A percentile compares a stretch with the other conserved stretches of the same genome.
Conservation (phyloP, 2,888 invertebrate genomes). For the Sinohyriopsis cumingii region DNA sequence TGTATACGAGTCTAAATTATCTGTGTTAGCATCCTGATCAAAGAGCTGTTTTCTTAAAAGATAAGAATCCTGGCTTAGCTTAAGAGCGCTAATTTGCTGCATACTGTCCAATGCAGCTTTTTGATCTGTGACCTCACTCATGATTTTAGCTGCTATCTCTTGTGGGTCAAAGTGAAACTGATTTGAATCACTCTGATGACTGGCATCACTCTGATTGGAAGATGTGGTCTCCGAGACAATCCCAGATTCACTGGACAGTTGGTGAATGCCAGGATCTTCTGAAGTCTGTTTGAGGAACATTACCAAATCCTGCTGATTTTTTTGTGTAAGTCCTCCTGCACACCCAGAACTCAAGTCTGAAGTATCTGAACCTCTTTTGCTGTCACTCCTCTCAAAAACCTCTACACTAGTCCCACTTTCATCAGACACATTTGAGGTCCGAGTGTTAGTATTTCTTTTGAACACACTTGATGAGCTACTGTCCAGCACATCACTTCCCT, state of each 20-base stretch:
- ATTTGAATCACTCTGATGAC: slow-evolving; percentile 43
- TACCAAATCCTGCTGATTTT: slow-evolving; percentile 28
- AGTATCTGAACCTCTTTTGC: slow-evolving; percentile 33
- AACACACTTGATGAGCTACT: slow-evolving; percentile 9
- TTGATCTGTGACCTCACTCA: slow-evolving; percentile 58
- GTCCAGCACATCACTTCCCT: too few species aligned
- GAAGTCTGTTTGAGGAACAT: slow-evolving; percentile 26
- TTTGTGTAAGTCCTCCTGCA: slow-evolving; percentile 31
- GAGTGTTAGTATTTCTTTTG: slow-evolving; percentile 32
- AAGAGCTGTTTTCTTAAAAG: background rate
- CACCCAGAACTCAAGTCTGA: slow-evolving; percentile 35
- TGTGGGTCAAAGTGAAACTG: slow-evolving; percentile 44
- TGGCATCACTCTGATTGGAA: slow-evolving; percentile 50
- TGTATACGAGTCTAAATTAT: background rate
- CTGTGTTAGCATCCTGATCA: background rate
- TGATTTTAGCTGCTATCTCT: slow-evolving; percentile 59
- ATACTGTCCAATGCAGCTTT: slow-evolving; percentile 56
- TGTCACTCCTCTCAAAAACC: slow-evolving; percentile 30
- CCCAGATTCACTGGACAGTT: slow-evolving; percentile 43
- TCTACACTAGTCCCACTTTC: slow-evolving; percentile 44
- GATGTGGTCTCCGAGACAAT: slow-evolving; percentile 50
- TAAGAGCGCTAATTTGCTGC: slow-evolving; percentile 47
- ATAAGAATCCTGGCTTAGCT: background rate
- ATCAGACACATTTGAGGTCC: slow-evolving; percentile 41
- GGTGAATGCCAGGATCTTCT: slow-evolving; percentile 11